Evolutionary conservation across 2,113 vertebrate genomes (phyloP), one percentile per base, ranked within the genome.

Genomic region (Mystacornis crossleyi): DNA sequence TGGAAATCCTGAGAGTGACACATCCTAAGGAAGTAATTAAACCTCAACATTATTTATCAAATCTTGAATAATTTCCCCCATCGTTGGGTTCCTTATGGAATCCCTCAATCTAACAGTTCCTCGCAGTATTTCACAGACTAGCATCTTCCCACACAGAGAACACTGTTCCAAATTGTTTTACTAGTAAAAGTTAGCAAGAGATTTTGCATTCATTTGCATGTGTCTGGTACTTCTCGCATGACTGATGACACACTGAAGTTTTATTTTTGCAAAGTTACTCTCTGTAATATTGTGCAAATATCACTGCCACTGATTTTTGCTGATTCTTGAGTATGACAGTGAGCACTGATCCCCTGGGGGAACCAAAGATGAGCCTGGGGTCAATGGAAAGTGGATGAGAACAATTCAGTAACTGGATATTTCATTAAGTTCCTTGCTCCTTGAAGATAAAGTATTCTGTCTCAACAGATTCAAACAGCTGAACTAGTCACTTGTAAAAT

Each of bases 181-280:
- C 43, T 38, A 69, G n/a, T 25, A 80, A 82, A 93, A 92, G 47
- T 70, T 67, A 87, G 28, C 28, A 31, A 24, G 61, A 79, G 18
- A 65, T 86, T 90, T 88, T 73, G 12, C 78, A 79, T 79, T 91
- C 40, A 81, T 91, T 94, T 90, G n/a, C 79, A 85, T 34, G n/a
- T 4, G 1, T n/a, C 79, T 80, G 38, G 31, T 50, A 72, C 26
- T 75, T 77, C 78, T 48, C 36, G 14, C 8, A 2, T 69, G 38
- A 48, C 50, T 89, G 77, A 81, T 90, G 38, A 70, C 78, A 78
- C 34, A 57, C 29, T 40, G 43, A 65, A 73, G n/a, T 40, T 93
- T 81, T 43, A 33, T 50, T 66, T 93, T 38, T 83, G 29, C 54
- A 50, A 67, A 87, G 28, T 67, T 64, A 28, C 8, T 67, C 14